These are phyloP conservation scores for Eudyptes chrysolophus DNA, from an alignment of 2,113 vertebrate species.

Conservation along the genomic window DNA sequence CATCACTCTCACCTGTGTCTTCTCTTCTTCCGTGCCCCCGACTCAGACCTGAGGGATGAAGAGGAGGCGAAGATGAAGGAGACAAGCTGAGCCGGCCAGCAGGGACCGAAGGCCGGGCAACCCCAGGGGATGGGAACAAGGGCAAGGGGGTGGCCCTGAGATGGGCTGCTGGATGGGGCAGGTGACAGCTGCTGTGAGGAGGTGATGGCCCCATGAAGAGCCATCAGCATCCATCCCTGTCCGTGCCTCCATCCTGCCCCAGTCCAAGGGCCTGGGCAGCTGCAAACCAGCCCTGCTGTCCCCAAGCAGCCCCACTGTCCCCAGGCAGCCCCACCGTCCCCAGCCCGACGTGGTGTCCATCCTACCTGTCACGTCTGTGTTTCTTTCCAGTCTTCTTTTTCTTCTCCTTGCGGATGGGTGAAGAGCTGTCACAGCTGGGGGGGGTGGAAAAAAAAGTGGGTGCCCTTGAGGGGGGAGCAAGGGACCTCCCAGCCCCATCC, in stretches of 20 bases:
- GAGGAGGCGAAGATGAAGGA: slow-evolving; percentile 2
- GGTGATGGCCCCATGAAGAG: not conserved
- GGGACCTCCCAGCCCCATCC: not conserved
- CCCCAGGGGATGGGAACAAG: not conserved
- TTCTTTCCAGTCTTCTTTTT: slow-evolving; percentile 92
- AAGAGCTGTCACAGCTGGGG: slow-evolving; percentile 88
- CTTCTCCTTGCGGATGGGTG: slow-evolving; percentile 90
- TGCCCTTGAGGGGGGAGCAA: not conserved
- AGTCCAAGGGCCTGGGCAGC: not conserved
- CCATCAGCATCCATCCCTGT: not conserved
- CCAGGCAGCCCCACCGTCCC: not conserved
- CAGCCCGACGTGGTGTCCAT: accelerated
- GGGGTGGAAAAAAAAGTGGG: not conserved
- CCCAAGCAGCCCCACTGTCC: not conserved
- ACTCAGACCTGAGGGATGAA: slow-evolving; percentile 83
- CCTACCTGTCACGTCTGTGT: slow-evolving; percentile 92
- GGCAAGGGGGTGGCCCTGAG: accelerated
- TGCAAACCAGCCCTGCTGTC: not conserved
- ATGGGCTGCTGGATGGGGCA: no score
- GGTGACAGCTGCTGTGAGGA: not conserved
- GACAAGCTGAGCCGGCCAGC: not conserved
- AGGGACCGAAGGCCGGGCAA: not conserved
- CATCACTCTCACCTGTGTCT: slow-evolving; percentile 86
- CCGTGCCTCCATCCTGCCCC: not conserved
- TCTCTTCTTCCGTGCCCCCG: slow-evolving; percentile 91